Conservation (phyloP, 2,888 invertebrate species). For the Oegoconia quadripuncta region DNA sequence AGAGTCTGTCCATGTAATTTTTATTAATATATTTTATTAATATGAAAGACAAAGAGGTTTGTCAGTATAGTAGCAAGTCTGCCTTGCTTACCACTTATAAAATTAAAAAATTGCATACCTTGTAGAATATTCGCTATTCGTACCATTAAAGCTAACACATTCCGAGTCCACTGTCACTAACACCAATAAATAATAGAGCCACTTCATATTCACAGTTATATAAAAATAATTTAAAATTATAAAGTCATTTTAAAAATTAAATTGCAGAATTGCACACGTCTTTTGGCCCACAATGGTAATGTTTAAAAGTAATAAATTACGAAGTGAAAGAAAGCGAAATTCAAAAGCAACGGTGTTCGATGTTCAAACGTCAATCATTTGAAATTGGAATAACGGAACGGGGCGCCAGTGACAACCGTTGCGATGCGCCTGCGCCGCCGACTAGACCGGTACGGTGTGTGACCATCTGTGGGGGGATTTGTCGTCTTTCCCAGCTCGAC, state of each 20-base stretch:
- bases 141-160: constrained; percentile 4
- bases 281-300: too few species aligned
- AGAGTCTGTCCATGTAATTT: too few species aligned
- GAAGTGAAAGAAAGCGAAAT: constrained; percentile 1
- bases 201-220: constrained; percentile 1
- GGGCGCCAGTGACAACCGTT: constrained; percentile 10
- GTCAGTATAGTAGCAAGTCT: too few species aligned
- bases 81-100: too few species aligned
- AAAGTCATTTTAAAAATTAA: neutral
- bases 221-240: neutral
- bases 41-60: too few species aligned
- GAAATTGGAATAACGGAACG: constrained; percentile 8
- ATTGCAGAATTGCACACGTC: neutral
- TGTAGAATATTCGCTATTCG: constrained; percentile 23
- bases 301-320: too few species aligned
- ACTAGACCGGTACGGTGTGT: constrained; percentile 29
- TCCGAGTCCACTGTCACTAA: constrained; percentile 20
- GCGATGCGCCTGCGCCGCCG: constrained; percentile 35
- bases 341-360: constrained; percentile 13
- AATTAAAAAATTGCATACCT: constrained; percentile 18
- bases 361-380: constrained; percentile 3
- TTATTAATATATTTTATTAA: too few species aligned
- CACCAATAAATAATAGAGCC: constrained; percentile 20
- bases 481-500: too few species aligned
- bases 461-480: constrained; percentile 21